Evolutionary conservation across 2,888 invertebrate genomes (phyloP), one percentile per base, ranked within the genome.

Genomic region (Dione vanillae): DNA sequence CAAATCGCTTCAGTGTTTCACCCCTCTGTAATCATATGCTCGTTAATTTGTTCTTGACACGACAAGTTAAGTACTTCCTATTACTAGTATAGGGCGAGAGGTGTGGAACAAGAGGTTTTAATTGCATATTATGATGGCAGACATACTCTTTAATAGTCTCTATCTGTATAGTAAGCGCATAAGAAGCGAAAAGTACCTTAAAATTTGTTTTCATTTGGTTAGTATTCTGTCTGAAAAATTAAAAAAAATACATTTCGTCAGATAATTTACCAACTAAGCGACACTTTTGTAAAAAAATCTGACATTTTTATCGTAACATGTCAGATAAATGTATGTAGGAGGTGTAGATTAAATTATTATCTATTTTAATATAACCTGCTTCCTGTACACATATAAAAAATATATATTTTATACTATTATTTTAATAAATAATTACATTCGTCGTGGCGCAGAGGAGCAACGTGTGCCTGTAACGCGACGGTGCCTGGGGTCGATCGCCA

Each of bases 1-100:
- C 65, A 40, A 56, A 61, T 67, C 7, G 19, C 12, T 71, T 59
- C 67, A 56, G 68, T 59, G 16, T 67, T 68, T 68, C 68, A 62
- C 68, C 68, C 58, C 58, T 65, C 52, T 66, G 54, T 72, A 72
- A 74, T 66, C 68, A 62, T 56, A 51, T 66, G 66, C 37, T 49
- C 37, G 49, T 69, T 66, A 37, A 70, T 61, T 68, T 51, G 65
- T 47, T 64, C 67, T 62, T 65, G 67, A 59, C 69, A 51, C 71
- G 64, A 59, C 41, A 16, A 61, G 20, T 54, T 69, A 69, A 71
- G 69, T 70, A 51, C 45, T 65, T 54, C 65, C 65, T 65, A 70
- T 70, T 67, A 62, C 43, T 66, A 19, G 49, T 27, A 69, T 66
- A 67, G 72, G 69, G 69, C 69, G 40, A 64, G 9, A 54, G 54